Percentiles rank a stretch among this genome's conserved stretches.
Evolutionary conservation across 1,140 invertebrate species (phyloP).

Genomic region (Scaptomyza hsui): DNA sequence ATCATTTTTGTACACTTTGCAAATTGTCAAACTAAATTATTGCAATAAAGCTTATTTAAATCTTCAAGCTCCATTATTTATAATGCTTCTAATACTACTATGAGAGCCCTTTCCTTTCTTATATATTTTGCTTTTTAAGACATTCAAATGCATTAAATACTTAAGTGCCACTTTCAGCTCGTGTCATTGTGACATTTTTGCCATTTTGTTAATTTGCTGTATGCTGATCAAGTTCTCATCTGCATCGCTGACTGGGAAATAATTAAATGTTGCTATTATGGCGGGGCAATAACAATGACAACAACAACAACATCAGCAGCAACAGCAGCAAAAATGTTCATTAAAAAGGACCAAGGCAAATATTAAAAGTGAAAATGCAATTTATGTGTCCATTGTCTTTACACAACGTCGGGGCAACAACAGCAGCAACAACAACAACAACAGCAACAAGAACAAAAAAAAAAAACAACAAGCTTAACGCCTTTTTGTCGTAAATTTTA

Average conservation of each 20-base stretch:
- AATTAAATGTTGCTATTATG: conserved; percentile 53
- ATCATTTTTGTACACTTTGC: too few relatives aligned
- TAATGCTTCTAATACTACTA: too few relatives aligned
- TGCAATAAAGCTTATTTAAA: too few relatives aligned
- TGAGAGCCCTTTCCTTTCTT: too few relatives aligned
- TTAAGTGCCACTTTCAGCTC: not conserved
- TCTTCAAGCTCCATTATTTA: too few relatives aligned
- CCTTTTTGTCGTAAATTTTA: conserved; percentile 77
- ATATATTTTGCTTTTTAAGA: too few relatives aligned
- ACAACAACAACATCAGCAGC: not conserved
- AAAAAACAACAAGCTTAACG: conserved; percentile 72
- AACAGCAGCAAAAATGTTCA: conserved; percentile 41
- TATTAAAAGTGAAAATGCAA: conserved; percentile 81
- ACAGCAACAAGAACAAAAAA: conserved; percentile 36
- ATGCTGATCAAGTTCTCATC: conserved; percentile 36
- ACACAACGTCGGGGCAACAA: conserved; percentile 25
- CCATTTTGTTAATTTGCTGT: conserved; percentile 14
- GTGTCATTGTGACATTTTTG: conserved; percentile 15
- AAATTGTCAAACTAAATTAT: too few relatives aligned
- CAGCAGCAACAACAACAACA: conserved; percentile 24
- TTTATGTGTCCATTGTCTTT: conserved; percentile 77
- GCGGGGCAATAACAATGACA: conserved; percentile 18
- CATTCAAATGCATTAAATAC: not conserved
- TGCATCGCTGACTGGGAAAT: conserved; percentile 26
- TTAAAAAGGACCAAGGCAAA: conserved; percentile 60